Percentiles rank a stretch among this genome's conserved stretches.
Evolutionary conservation across 1,140 invertebrate genomes (phyloP).

Genomic region (Lanistes nyassanus): DNA sequence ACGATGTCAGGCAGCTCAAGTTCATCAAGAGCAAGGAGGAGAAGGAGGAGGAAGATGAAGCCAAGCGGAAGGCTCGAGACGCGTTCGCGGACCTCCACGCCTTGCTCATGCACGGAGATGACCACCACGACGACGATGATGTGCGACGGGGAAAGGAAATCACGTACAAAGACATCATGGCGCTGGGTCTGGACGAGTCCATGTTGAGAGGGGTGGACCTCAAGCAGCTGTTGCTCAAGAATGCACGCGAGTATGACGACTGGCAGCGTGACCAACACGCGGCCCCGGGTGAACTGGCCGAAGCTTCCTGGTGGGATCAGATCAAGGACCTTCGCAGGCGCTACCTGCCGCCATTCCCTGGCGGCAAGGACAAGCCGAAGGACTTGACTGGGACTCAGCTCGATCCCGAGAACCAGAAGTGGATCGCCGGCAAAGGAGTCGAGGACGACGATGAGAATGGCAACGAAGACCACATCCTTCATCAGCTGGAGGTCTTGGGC

Average conservation of each 20-base stretch:
- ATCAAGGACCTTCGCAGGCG: constrained; percentile 9
- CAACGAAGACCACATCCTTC: constrained; percentile 9
- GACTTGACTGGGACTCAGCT: constrained; percentile 12
- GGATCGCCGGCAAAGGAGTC: constrained; percentile 1
- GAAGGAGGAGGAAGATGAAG: background rate
- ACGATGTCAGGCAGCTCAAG: constrained; percentile 19
- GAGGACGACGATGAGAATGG: background rate
- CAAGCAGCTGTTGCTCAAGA: constrained; percentile 9
- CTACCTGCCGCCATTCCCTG: constrained; percentile 5
- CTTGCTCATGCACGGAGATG: constrained; percentile 9
- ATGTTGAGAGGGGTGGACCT: constrained; percentile 5
- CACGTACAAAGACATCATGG: constrained; percentile 25
- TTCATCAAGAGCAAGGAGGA: constrained; percentile 6
- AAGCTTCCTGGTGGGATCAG: constrained; percentile 20
- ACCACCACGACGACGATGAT: background rate
- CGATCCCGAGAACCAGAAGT: constrained; percentile 5
- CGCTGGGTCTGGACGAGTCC: constrained; percentile 15
- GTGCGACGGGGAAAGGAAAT: constrained; percentile 11
- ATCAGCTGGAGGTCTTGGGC: constrained; percentile 14
- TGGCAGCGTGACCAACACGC: constrained; percentile 14
- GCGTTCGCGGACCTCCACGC: constrained; percentile 4
- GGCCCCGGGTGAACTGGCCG: background rate
- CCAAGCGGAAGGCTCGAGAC: background rate
- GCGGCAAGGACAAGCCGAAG: constrained; percentile 7
- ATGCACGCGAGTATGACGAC: constrained; percentile 21